Evolutionary conservation across 1,140 invertebrate species (phyloP).

Genomic region (Penaeus vannamei): DNA sequence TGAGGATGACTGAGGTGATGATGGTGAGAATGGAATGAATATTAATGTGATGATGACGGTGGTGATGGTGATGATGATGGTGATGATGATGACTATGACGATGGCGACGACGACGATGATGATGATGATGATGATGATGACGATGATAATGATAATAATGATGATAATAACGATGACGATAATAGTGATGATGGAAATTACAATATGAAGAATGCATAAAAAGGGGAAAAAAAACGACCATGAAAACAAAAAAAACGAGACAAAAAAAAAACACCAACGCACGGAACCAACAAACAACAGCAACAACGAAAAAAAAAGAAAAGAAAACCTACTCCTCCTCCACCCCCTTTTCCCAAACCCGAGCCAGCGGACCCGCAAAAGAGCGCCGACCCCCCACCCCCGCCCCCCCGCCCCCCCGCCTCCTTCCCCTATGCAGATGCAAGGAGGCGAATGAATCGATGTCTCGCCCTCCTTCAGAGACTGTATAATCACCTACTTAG

Average conservation of each 20-base stretch:
- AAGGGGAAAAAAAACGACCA: background rate
- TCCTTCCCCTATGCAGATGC: too few species aligned
- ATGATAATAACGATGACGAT: background rate
- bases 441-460: too few species aligned
- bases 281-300: too few species aligned
- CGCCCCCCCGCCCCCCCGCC: too few species aligned
- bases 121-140: background rate
- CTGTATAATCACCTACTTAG: too few species aligned
- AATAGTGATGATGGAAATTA: background rate
- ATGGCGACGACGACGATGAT: background rate
- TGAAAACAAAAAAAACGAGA: background rate
- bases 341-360: too few species aligned
- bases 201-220: background rate
- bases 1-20: background rate
- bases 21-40: background rate
- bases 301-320: too few species aligned
- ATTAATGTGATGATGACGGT: background rate
- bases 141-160: background rate
- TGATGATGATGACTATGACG: background rate
- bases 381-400: too few species aligned
- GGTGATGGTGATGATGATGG: background rate
- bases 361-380: too few species aligned
- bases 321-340: too few species aligned
- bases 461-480: too few species aligned
- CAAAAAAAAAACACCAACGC: background rate